Conservation (phyloP, 2,888 invertebrate genomes). For the Archips xylosteana region DNA sequence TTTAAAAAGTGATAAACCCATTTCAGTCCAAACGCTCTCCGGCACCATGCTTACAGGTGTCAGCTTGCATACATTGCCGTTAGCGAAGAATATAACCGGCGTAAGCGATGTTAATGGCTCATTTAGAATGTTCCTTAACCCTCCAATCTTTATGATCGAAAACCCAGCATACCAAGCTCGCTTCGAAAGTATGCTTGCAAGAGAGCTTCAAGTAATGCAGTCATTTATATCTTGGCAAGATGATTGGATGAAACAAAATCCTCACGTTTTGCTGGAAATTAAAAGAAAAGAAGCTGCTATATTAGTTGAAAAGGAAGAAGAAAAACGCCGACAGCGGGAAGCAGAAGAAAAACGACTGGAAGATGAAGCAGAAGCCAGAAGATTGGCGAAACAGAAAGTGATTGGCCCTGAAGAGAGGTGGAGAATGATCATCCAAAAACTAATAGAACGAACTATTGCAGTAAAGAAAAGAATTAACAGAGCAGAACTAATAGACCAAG, state of each 20-base stretch:
- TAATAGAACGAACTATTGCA: constrained; percentile 87
- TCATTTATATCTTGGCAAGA: constrained; percentile 87
- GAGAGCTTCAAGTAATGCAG: constrained; percentile 82
- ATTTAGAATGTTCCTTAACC: constrained; percentile 87
- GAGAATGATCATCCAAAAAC: constrained; percentile 87
- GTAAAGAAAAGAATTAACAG: constrained; percentile 87
- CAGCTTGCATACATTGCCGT: constrained; percentile 84
- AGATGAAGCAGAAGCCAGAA: constrained; percentile 80
- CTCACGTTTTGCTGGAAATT: constrained; percentile 69
- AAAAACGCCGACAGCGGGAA: constrained; percentile 69
- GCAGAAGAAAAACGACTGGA: constrained; percentile 78
- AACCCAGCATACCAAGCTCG: constrained; percentile 71
- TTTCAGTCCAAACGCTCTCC: constrained; percentile 88
- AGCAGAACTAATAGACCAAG: constrained; percentile 85
- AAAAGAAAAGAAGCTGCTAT: constrained; percentile 73
- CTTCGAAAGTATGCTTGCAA: constrained; percentile 76
- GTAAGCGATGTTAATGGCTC: constrained; percentile 89
- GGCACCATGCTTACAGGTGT: constrained; percentile 88
- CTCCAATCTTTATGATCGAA: constrained; percentile 81
- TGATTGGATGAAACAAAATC: constrained; percentile 81
- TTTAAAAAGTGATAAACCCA: constrained; percentile 88
- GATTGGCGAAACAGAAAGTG: constrained; percentile 69
- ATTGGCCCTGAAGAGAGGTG: constrained; percentile 84
- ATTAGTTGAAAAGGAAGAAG: constrained; percentile 75
- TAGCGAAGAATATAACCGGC: constrained; percentile 87